These are phyloP conservation scores for Chaetorhynchus papuensis DNA, from an alignment of 2,113 vertebrate species.

Conservation along the genomic window DNA sequence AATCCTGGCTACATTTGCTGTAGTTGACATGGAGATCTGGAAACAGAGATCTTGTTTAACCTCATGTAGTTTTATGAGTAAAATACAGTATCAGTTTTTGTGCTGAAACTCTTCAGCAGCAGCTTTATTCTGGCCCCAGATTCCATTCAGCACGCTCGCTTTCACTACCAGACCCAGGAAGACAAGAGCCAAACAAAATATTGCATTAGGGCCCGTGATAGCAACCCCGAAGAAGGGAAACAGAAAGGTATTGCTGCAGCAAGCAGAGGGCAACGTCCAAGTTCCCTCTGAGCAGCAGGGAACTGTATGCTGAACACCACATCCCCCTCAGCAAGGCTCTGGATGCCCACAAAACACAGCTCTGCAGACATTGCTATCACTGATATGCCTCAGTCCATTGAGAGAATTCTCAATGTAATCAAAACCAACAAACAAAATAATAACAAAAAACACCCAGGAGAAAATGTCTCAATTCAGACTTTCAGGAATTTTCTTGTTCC, in stretches of 20 bases:
- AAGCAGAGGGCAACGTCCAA: neutral
- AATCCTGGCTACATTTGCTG: neutral
- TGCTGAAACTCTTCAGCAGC: neutral
- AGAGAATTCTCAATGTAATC: neutral
- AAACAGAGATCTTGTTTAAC: neutral
- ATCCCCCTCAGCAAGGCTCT: neutral
- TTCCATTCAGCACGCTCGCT: neutral
- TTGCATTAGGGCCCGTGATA: fast-evolving
- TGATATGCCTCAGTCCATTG: neutral
- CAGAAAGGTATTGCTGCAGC: neutral
- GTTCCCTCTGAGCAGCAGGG: neutral
- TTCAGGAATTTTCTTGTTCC: neutral
- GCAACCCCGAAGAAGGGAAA: neutral
- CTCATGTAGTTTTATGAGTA: fast-evolving
- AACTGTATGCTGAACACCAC: neutral
- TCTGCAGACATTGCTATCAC: fast-evolving
- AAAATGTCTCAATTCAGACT: neutral
- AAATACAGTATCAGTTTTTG: neutral
- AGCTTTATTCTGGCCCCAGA: neutral
- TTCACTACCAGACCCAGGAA: neutral
- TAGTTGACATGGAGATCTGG: neutral
- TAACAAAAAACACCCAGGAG: neutral
- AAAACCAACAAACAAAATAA: neutral
- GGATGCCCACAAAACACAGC: neutral
- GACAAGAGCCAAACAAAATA: neutral